Base-by-base conservation (phyloP, 2,888 invertebrate species). In the Busseola fusca region DNA sequence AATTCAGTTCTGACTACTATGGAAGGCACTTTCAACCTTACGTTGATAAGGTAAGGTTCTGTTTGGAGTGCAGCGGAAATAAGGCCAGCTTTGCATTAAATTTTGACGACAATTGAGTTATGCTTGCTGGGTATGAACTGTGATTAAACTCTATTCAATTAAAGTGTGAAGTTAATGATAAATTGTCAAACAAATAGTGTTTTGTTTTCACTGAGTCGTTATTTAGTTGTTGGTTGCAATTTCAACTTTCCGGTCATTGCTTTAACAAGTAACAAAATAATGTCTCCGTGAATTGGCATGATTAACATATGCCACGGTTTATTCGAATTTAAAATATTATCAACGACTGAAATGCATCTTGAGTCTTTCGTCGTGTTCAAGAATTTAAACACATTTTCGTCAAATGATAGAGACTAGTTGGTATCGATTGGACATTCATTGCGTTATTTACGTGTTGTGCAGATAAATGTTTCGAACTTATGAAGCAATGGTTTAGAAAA, bases 61-160 rank as follows among this genome's bases (percentile, higher is more conserved):
- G 5, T 58, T 9, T 71, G 0, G 37, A 40, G 18, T 67, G 73
- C 1, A 6, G 0, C 0, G 0, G 16, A 73, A 88, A 84, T 83
- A 80, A 81, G 88, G 87, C 86, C 88, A 87, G 78, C 84, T 87
- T 87, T 86, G 83, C 87, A 85, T 87, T 83, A 74, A 79, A 81
- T 76, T 86, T 86, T 80, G 84, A 83, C 83, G 82, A 84, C 87
- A 88, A 88, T 88, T 87, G 87, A 83, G 80, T 86, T 87, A 82
- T 77, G 79, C 69, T 76, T 60, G 64, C 69, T 74, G 77, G 66
- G 81, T 84, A 84, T 83, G 80, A 82, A 80, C 69, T 76, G 27
- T 74, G 69, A 73, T 83, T 79, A 74, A 76, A 70, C 48, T 70
- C n/a, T n/a, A 83, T 83, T 76, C 62, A 80, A 77, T 78, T 72